Conservation (phyloP, 2,888 invertebrate genomes). For the Drosophila formosana region DNA sequence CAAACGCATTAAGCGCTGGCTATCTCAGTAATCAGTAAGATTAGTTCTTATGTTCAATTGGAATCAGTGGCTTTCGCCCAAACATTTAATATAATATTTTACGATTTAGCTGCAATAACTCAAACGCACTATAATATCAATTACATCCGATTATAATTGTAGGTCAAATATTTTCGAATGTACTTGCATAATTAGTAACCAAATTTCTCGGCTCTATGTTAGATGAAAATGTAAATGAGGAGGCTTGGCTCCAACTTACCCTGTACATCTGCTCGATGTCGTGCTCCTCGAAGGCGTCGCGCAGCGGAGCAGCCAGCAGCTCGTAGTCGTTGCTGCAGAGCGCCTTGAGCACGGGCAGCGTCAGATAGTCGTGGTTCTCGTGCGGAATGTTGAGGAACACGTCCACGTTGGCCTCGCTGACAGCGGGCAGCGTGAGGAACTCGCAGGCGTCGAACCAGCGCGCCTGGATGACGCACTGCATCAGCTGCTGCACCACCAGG, state of each 20-base stretch:
- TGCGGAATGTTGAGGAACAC: conserved; percentile 86
- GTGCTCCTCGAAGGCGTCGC: conserved; percentile 88
- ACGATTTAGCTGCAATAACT: too few relatives aligned
- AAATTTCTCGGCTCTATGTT: too few relatives aligned
- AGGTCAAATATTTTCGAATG: too few relatives aligned
- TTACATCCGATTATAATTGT: too few relatives aligned
- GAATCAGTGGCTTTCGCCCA: too few relatives aligned
- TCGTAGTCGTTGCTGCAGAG: conserved; percentile 87
- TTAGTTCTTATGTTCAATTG: too few relatives aligned
- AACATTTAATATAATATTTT: too few relatives aligned
- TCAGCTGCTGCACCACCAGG: conserved; percentile 90
- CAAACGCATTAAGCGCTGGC: too few relatives aligned
- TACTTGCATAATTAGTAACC: too few relatives aligned
- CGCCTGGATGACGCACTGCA: conserved; percentile 97
- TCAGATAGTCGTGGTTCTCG: conserved; percentile 72
- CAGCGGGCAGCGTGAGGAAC: conserved; percentile 91
- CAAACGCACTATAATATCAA: too few relatives aligned
- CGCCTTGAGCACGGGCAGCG: conserved; percentile 82
- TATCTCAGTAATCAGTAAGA: too few relatives aligned
- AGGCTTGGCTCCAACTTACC: conserved; percentile 84
- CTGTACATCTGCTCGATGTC: conserved; percentile 89
- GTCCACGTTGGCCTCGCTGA: conserved; percentile 88
- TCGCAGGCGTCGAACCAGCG: conserved; percentile 93
- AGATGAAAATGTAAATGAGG: too few relatives aligned
- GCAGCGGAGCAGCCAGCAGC: conserved; percentile 87